Evolutionary conservation across 2,888 invertebrate genomes (phyloP).

Genomic region (Drosophila mulleri): DNA sequence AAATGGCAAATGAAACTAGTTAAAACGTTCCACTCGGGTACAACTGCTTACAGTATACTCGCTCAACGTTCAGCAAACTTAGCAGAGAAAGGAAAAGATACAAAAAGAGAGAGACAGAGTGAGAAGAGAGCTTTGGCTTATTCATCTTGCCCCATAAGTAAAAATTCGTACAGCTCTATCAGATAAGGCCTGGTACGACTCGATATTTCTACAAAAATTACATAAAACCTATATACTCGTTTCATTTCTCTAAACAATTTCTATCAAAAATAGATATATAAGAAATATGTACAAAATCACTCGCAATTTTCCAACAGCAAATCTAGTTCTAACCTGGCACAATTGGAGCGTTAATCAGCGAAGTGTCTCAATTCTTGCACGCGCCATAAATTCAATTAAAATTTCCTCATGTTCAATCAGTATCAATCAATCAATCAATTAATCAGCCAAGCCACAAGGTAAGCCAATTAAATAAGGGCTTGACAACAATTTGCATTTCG

Average conservation of each 20-base stretch:
- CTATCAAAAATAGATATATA: neutral
- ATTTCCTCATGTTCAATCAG: constrained; percentile 12
- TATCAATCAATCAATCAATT: constrained; percentile 8
- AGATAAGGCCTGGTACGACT: no score
- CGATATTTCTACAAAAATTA: no score
- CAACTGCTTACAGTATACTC: neutral
- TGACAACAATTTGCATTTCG: neutral
- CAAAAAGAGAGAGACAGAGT: no score
- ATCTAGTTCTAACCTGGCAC: constrained; percentile 53
- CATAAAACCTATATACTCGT: neutral
- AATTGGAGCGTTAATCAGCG: constrained; percentile 70
- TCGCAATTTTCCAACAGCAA: constrained; percentile 14
- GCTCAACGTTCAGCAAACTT: neutral
- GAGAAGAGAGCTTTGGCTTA: neutral
- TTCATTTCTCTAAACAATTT: neutral
- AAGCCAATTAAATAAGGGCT: neutral
- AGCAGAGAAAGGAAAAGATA: no score
- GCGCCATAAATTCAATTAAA: constrained; percentile 49
- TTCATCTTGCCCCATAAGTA: neutral
- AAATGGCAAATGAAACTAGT: neutral
- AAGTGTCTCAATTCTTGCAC: constrained; percentile 5
- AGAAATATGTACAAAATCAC: neutral
- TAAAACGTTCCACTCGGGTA: neutral
- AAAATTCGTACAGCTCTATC: no score
- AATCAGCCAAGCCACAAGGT: neutral